Conservation (phyloP, 2,113 vertebrate genomes). For the Varanus salvator region DNA sequence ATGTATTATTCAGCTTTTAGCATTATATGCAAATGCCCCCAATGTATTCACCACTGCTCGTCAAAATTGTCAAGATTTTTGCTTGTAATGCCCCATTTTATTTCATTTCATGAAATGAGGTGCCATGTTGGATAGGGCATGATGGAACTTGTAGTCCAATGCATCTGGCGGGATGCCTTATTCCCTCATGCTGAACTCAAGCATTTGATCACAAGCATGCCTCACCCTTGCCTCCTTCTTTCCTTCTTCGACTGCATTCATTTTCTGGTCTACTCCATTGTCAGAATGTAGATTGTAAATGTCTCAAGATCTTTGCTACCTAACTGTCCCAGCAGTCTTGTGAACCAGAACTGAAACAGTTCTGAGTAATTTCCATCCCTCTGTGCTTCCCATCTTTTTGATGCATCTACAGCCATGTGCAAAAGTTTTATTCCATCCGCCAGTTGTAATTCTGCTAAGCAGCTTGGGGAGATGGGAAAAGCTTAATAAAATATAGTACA, state of each 20-base stretch:
- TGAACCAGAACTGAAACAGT: background rate
- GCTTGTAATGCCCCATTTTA: background rate
- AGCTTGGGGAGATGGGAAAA: conserved; percentile 57
- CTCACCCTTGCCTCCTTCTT: background rate
- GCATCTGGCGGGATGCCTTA: background rate
- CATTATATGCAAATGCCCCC: background rate
- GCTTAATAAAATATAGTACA: conserved; percentile 63
- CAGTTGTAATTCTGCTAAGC: conserved; percentile 58
- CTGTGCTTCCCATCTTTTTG: conserved; percentile 29
- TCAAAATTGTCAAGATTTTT: background rate
- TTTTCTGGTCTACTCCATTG: background rate
- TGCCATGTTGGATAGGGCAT: no score
- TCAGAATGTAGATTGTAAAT: background rate
- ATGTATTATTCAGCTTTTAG: background rate
- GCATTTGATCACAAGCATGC: background rate
- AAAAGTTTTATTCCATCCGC: conserved; percentile 49
- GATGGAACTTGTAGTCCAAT: no score
- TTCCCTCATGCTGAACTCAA: background rate
- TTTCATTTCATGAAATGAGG: background rate
- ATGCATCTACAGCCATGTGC: conserved; percentile 39
- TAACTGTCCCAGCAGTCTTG: background rate
- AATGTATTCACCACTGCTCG: no score
- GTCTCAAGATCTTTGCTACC: background rate
- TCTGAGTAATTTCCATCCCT: background rate
- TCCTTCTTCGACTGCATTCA: background rate